Conservation (phyloP, 2,888 invertebrate genomes). For the Slavum lentiscoides region DNA sequence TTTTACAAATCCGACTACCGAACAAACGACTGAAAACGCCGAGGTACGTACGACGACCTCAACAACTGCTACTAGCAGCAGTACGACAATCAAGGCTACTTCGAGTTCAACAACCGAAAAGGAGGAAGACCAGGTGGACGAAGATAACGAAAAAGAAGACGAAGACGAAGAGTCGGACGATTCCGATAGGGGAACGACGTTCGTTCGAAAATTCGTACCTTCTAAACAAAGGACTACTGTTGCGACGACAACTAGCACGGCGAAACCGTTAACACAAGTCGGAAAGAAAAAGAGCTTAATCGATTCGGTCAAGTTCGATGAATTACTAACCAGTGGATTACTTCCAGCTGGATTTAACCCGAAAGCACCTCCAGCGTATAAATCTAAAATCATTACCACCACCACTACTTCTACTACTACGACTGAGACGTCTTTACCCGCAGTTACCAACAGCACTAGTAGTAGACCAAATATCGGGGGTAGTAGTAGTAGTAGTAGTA, state of each 20-base stretch:
- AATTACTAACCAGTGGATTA: slow-evolving; percentile 62
- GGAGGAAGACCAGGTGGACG: neutral
- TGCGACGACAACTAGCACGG: slow-evolving; percentile 56
- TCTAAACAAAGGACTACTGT: slow-evolving; percentile 46
- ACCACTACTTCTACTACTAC: slow-evolving; percentile 41
- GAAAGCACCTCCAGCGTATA: slow-evolving; percentile 54
- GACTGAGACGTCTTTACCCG: slow-evolving; percentile 39
- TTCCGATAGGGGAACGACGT: slow-evolving; percentile 54
- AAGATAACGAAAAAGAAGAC: neutral
- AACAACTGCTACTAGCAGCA: slow-evolving; percentile 60
- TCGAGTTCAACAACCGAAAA: slow-evolving; percentile 55
- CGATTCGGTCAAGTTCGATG: slow-evolving; percentile 58
- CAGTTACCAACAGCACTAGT: slow-evolving; percentile 37
- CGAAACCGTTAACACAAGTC: slow-evolving; percentile 56
- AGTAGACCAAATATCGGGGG: slow-evolving; percentile 11
- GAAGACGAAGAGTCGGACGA: slow-evolving; percentile 52
- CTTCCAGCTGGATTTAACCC: slow-evolving; percentile 67
- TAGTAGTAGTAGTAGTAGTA: slow-evolving; percentile 33
- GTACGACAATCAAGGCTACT: slow-evolving; percentile 56
- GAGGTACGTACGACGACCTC: slow-evolving; percentile 59
- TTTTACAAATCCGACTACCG: slow-evolving; percentile 62
- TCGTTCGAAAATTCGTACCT: slow-evolving; percentile 57
- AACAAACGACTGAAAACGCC: slow-evolving; percentile 63
- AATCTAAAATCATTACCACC: slow-evolving; percentile 56
- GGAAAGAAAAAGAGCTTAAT: slow-evolving; percentile 56